Evolutionary conservation across 1,140 invertebrate genomes (phyloP).

Genomic region (Chelonus insularis): DNA sequence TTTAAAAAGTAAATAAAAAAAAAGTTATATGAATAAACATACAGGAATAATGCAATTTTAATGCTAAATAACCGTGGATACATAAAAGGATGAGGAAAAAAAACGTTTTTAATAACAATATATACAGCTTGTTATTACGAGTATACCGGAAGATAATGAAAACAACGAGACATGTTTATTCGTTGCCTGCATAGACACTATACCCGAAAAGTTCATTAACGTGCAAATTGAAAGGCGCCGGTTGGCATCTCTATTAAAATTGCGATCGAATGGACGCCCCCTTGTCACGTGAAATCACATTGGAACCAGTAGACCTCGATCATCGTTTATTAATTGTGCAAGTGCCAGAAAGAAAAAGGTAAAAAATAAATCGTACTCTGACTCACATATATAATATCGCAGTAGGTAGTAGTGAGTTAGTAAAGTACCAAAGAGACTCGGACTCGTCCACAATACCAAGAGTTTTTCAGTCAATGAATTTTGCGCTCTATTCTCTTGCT

Average conservation of each 20-base stretch:
- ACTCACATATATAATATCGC: no score
- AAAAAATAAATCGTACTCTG: neutral
- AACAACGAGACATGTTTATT: slow-evolving; percentile 35
- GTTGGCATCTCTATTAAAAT: slow-evolving; percentile 28
- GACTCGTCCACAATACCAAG: neutral
- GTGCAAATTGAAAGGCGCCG: slow-evolving; percentile 45
- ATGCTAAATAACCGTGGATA: no score
- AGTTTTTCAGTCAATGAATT: neutral
- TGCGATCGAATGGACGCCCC: slow-evolving; percentile 9
- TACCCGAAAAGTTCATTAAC: slow-evolving; percentile 45
- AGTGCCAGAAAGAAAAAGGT: slow-evolving; percentile 6
- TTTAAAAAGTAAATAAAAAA: no score
- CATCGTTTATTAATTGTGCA: slow-evolving; percentile 8
- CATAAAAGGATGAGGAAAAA: neutral
- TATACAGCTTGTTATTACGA: slow-evolving; percentile 40
- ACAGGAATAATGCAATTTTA: no score
- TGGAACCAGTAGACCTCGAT: neutral
- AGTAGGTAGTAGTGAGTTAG: no score
- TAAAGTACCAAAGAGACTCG: neutral
- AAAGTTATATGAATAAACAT: no score
- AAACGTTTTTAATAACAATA: neutral
- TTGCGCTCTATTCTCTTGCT: neutral
- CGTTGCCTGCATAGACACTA: slow-evolving; percentile 6
- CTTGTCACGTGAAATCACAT: slow-evolving; percentile 1
- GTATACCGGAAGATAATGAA: slow-evolving; percentile 20